Evolutionary conservation across 2,888 invertebrate species (phyloP), one percentile per base, ranked within the genome.

Genomic region (Drosophila peninsularis): DNA sequence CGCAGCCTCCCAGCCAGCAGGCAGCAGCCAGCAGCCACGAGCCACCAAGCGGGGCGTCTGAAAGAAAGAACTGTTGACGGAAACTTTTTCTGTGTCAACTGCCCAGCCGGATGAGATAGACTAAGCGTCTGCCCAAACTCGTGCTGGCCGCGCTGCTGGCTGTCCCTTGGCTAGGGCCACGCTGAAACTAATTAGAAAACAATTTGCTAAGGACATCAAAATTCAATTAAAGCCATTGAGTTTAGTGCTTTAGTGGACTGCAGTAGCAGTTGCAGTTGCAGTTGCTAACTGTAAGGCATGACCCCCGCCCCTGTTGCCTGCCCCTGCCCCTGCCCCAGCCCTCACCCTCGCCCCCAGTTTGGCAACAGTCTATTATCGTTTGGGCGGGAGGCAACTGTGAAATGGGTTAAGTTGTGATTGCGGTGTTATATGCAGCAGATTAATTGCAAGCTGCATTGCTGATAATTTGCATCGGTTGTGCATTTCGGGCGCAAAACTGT

Each of bases 171-270:
- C 41, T 47, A 49, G 57, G n/a, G 61, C 47, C 34, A 41, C 44
- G 55, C 62, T 71, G 77, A 86, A 86, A 89, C 89, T 86, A 86
- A 86, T 86, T 86, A 89, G 88, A 85, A 89, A 86, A 86, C 85
- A 89, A 85, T 85, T 85, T 85, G 82, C 89, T 72, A 82, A 89
- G 85, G 89, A 89, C 85, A 85, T 85, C 85, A 85, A 89, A 85
- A 89, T 85, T 85, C 85, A 85, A 85, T 85, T 85, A 89, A 85
- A 85, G 88, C 78, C 88, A 87, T 89, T 85, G 73, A 79, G 82
- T 85, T 84, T 85, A 79, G 74, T 80, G 75, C 84, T 75, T 80
- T 79, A 80, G 77, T 87, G 87, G 78, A 80, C 41, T 86, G 80
- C 78, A 80, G 77, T 61, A 53, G n/a, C 24, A n/a, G 34, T 14